A percentile compares a stretch with the other conserved stretches of the same genome.
phyloP scores from a whole-genome alignment of 2,113 vertebrate species.

The Cepphus grylle region DNA sequence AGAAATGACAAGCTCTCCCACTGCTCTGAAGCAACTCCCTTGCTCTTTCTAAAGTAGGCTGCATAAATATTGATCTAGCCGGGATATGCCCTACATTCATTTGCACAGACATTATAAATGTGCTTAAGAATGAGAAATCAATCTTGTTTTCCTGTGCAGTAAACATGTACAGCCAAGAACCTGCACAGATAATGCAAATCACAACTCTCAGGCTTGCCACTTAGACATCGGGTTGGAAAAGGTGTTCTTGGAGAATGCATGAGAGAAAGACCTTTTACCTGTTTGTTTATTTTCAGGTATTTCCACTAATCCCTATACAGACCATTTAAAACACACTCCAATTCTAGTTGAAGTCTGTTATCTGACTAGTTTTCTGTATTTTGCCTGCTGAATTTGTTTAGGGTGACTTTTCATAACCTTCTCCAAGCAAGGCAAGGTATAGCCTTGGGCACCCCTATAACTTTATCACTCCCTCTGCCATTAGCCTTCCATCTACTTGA shows the following conservation, averaged over 20 bases:
- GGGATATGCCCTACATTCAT: constrained; percentile 13
- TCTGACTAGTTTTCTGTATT: not conserved
- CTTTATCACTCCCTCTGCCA: not conserved
- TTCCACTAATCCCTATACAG: not conserved
- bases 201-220: not conserved
- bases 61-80: constrained; percentile 41
- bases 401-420: not conserved
- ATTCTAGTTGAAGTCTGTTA: not conserved
- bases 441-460: not conserved
- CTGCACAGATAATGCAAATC: not conserved
- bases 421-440: not conserved
- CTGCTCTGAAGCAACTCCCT: constrained; percentile 13
- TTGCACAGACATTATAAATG: constrained; percentile 51
- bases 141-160: constrained; percentile 7
- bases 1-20: constrained; percentile 13
- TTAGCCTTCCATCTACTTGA: not conserved
- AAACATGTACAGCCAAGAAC: not conserved
- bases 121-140: constrained; percentile 50
- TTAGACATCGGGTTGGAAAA: not conserved
- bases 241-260: not conserved
- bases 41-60: constrained; percentile 46
- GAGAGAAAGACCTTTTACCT: not conserved
- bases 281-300: not conserved
- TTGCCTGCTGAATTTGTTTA: not conserved
- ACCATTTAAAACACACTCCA: not conserved